Conservation (phyloP, 2,113 vertebrate genomes). For the Vimba vimba region DNA sequence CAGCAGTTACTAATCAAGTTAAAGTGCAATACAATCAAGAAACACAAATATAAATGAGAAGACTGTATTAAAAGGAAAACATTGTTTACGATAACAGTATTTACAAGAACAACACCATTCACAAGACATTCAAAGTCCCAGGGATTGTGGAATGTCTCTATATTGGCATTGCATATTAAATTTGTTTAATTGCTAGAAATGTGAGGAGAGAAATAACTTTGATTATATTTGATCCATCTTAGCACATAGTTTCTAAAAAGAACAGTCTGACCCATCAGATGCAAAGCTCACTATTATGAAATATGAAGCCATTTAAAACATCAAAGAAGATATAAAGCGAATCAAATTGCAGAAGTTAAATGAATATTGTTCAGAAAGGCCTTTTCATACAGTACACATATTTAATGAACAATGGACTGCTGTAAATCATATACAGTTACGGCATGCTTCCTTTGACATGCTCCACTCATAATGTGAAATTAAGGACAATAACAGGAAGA, state of each 20-base stretch:
- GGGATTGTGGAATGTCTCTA: not conserved
- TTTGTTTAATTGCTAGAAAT: not conserved
- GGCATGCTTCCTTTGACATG: not conserved
- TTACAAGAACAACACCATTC: constrained; percentile 8
- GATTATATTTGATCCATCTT: not conserved
- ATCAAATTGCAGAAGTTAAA: not conserved
- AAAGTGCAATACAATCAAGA: not conserved
- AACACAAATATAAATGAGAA: not conserved
- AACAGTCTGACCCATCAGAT: not conserved
- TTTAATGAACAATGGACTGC: not conserved
- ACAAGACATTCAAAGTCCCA: not conserved
- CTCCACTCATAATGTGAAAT: not conserved
- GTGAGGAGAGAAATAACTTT: not conserved
- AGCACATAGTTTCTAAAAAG: not conserved
- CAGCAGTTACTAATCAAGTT: not conserved
- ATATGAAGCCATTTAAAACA: not conserved
- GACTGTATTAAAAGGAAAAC: not conserved
- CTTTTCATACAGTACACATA: not conserved
- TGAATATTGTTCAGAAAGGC: not conserved
- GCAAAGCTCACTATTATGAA: not conserved
- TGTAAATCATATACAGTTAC: not conserved
- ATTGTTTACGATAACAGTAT: not conserved
- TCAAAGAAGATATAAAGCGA: not conserved
- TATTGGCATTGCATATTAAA: not conserved
- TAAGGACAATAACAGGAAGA: not conserved